Base-by-base conservation (phyloP, 2,113 vertebrate genomes). In the Arvicanthis niloticus region DNA sequence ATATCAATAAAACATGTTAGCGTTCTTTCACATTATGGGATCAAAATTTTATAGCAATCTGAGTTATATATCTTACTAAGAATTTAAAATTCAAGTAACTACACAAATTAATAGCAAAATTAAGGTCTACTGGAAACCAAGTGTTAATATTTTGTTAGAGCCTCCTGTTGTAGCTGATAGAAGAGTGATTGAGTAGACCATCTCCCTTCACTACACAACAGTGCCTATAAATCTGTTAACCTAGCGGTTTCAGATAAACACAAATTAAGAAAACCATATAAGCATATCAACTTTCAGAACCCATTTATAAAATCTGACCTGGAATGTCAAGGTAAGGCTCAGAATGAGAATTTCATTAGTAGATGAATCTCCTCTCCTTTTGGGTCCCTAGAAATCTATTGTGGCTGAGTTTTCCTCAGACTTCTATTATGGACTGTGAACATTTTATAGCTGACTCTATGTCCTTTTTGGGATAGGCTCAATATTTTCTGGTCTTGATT, bases 11-110 rank as follows among this genome's bases (percentile, higher is more conserved):
- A 60, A 24, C 48, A 62, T 72, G 3, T n/a, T 77, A 86, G 82
- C 31, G n/a, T 62, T 37, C 56, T 68, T 94, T 91, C 16, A 73
- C 7, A n/a, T 34, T 56, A 68, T 70, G 2, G 72, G 40, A 80
- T 26, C 76, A 90, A 45, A 86, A 1, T 48, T 60, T 92, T 91
- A 89, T 1, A 89, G 75, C 9, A 51, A 31, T 84, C 7, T 92
- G 88, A 82, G 16, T 82, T 37, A 51, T 51, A 48, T 91, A 22
- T 21, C 10, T 2, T 22, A 5, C 10, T 80, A 80, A 84, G 26
- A 89, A 91, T 21, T 78, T 82, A 53, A 91, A 91, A 91, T 31
- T 86, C 88, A 73, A 24, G 24, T 77, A 73, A 40, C 7, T 77
- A 0, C 31, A 56, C 10, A 93, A 58, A 90, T 70, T 88, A 87